A percentile compares a stretch with the other conserved stretches of the same genome.
Conservation (phyloP, 2,888 invertebrate genomes). For the Pteria penguin region DNA sequence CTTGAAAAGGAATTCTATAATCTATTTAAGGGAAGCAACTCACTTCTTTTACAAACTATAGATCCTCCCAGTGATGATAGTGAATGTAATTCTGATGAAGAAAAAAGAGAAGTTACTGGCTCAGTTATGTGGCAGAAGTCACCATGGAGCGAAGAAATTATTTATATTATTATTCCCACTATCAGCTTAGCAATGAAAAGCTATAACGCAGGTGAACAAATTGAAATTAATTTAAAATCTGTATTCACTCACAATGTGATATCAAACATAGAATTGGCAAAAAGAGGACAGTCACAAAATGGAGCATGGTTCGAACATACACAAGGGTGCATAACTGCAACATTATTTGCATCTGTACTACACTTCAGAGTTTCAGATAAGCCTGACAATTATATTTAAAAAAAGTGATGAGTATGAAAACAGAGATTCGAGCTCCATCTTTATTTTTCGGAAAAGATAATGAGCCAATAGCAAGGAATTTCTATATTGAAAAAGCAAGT, state of each 20-base stretch:
- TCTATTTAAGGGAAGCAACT: neutral
- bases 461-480: slow-evolving; percentile 17
- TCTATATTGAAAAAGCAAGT: slow-evolving; percentile 3
- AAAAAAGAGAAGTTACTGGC: no score
- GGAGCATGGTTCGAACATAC: neutral
- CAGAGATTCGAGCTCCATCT: neutral
- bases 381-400: neutral
- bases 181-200: no score
- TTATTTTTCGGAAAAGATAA: slow-evolving; percentile 5
- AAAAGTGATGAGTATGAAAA: neutral
- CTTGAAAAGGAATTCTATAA: no score
- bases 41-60: neutral
- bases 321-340: neutral
- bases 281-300: no score
- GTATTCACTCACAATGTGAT: no score
- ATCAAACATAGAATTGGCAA: no score
- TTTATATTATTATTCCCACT: no score
- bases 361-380: neutral
- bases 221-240: no score
- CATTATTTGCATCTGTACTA: neutral
- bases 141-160: no score
- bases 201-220: no score
- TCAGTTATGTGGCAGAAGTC: no score
- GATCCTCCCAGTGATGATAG: slow-evolving; percentile 4
- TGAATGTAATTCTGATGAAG: no score